These are phyloP conservation scores for Oscheius sp. DNA, from an alignment of 2,888 invertebrate genomes.

Conservation along the genomic window DNA sequence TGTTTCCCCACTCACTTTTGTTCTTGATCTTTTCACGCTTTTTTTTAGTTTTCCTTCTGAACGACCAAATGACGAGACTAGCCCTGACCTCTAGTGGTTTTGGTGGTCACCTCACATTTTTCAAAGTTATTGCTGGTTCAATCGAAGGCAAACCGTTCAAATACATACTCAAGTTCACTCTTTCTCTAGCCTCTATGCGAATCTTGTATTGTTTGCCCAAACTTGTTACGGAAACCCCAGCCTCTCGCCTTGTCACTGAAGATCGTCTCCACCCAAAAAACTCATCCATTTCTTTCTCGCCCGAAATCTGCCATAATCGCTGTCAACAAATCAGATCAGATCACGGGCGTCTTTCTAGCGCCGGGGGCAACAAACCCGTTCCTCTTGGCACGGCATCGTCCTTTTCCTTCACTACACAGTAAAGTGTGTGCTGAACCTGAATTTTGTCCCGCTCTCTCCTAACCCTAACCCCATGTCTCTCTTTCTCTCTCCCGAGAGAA, in stretches of 20 bases:
- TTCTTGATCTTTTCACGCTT: no score
- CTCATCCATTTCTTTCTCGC: background rate
- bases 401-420: background rate
- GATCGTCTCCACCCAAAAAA: background rate
- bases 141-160: background rate
- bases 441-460: background rate
- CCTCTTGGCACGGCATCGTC: background rate
- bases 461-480: background rate
- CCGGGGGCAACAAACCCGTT: background rate
- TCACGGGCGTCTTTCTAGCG: background rate
- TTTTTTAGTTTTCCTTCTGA: background rate
- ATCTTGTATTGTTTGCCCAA: background rate
- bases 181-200: background rate
- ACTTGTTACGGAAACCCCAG: background rate
- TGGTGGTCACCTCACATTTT: background rate
- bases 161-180: background rate
- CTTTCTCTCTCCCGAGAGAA: background rate
- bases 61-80: background rate
- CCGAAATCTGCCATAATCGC: background rate
- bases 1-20: background rate
- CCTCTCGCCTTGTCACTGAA: background rate
- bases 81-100: background rate
- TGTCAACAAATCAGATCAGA: slow-evolving; percentile 23
- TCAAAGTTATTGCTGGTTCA: background rate
- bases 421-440: slow-evolving; percentile 1